Percentiles rank a stretch among this genome's conserved stretches.
Evolutionary conservation across 2,113 vertebrate genomes (phyloP).

Genomic region (Calyptomena viridis): DNA sequence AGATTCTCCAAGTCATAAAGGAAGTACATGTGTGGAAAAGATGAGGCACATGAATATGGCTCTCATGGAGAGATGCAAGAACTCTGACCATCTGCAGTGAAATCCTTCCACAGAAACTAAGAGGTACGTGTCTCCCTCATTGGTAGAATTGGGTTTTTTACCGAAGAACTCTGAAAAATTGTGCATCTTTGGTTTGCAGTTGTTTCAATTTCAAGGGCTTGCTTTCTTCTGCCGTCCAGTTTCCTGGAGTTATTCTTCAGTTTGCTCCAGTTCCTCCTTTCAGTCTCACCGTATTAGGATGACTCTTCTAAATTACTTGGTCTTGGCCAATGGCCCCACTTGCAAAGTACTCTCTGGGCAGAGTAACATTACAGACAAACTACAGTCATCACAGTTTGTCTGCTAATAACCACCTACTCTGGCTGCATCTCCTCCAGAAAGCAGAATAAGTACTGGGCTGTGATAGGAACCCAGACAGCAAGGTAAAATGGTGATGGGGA

Average conservation of each 20-base stretch:
- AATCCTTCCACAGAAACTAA: background rate
- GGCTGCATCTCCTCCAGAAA: background rate
- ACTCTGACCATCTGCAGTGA: background rate
- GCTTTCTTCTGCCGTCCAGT: background rate
- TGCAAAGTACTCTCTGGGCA: background rate
- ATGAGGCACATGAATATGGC: background rate
- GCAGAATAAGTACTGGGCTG: background rate
- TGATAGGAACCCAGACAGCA: background rate
- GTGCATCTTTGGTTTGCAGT: background rate
- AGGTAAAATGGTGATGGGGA: background rate
- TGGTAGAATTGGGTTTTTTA: background rate
- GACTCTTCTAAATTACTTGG: background rate
- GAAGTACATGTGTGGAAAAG: background rate
- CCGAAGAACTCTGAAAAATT: background rate
- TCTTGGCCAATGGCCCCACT: background rate
- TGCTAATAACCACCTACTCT: background rate
- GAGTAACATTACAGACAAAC: background rate
- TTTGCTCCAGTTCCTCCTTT: too few species aligned
- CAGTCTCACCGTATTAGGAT: background rate
- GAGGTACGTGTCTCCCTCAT: background rate
- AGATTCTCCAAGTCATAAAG: background rate
- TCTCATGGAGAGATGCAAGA: background rate
- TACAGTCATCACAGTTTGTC: background rate
- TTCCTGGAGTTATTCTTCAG: too few species aligned
- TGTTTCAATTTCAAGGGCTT: background rate